Base-by-base conservation (phyloP, 2,113 vertebrate genomes). In the Rhodinocichla rosea region DNA sequence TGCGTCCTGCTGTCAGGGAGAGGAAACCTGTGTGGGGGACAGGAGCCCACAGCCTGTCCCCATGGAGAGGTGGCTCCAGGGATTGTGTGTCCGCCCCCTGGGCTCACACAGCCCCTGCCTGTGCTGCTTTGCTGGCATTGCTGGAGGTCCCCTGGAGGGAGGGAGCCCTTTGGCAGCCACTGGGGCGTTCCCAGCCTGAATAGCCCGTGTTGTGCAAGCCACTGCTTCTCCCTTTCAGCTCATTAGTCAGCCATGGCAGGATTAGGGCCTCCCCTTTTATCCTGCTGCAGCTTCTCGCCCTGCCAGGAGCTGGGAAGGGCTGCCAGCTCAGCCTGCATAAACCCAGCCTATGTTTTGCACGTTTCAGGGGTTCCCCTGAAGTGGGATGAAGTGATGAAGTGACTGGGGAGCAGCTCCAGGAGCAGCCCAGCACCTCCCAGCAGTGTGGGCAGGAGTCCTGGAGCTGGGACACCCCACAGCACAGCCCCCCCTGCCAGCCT, bases 321-420 rank as follows among this genome's bases (percentile, higher is more conserved):
- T 0, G 0, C 69, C 59, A 39, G 78, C 49, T 55, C 7, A 0
- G 86, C 3, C 62, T 1, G 1, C 4, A 2, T 35, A 21, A 80
- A 76, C 30, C 80, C 55, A 21, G 30, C 20, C 44, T 21, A 60
- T 42, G 50, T 79, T 74, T 4, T 24, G 28, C 55, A 15, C 1
- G 1, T 69, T 68, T n/a, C n/a, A 14, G 82, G 24, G 26, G 26
- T 24, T 26, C 15, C 49, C 0, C 0, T 6, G 11, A n/a, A n/a
- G n/a, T n/a, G n/a, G n/a, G n/a, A n/a, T n/a, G 52, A 4, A 8
- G 23, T 2, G 67, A 53, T 82, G 47, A 47, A 60, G 37, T 40
- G 69, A 35, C 10, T 9, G 37, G 28, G 10, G 65, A 94, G 79
- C n/a, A 20, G 69, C 5, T 50, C 7, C 37, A 47, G 79, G 57